Evolutionary conservation across 35 echinoderm and acorn worm genomes (phyloP), one percentile per base, ranked within the genome.

Genomic region (Patiria miniata): DNA sequence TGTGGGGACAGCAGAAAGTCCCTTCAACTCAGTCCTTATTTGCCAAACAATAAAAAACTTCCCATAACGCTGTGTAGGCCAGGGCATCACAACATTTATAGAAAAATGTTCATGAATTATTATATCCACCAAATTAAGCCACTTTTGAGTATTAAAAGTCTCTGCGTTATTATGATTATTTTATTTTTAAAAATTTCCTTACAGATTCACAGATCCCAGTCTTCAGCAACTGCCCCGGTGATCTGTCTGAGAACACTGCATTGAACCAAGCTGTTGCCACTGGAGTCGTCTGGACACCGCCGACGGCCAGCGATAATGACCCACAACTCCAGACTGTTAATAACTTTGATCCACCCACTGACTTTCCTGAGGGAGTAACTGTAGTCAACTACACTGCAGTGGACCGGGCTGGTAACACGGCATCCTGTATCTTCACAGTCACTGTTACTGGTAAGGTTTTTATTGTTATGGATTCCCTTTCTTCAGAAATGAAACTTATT

Each of bases 381-480:
- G 68, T 38, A 60, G 93, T 95, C 2, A 87, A 79, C 14, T 91
- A 87, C 40, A 83, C 78, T 28, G 93, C 93, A 1, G 38, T 52
- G 1, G 93, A 95, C 52, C 34, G 33, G 0, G 53, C 83, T 77
- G 88, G 88, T 39, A 95, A 95, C 22, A 23, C 0, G 23, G 78
- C 17, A 30, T 29, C 16, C 10, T 91, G 84, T 52, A 33, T 77
- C 8, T 95, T 95, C 82, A 38, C 33, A 1, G 53, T 95, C 16
- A 83, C 68, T 4, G 61, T 90, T 33, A 37, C 39, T 68, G 84
- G 93, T 95, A 83, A 77, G 82, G 85, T 15, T 18, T 47, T 47
- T 12, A 47, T 47, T 12, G 42, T 12, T 47, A 12, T 47, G 4
- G 42, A 6, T 47, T 4, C 42, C 42, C 42, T 47, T 47, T 12